A percentile compares a stretch with the other conserved stretches of the same genome.
Evolutionary conservation across 2,888 invertebrate genomes (phyloP).

Genomic region (Atrina japonica): DNA sequence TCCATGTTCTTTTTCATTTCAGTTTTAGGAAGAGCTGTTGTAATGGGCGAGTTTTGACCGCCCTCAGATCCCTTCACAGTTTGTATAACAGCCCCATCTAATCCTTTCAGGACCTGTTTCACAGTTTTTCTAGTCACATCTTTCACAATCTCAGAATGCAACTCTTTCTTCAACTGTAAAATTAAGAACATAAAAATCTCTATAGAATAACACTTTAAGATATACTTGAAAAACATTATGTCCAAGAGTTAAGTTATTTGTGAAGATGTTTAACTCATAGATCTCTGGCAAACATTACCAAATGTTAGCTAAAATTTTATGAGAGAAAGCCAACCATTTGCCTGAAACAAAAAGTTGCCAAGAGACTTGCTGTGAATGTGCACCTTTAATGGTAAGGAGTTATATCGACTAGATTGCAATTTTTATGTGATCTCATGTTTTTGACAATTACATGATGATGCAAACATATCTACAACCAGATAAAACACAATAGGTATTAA

Average conservation of each 20-base stretch:
- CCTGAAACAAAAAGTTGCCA: no score
- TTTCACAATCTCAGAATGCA: conserved; percentile 67
- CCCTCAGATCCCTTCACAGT: conserved; percentile 51
- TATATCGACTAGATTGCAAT: no score
- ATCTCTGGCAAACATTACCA: not conserved
- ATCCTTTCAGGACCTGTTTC: conserved; percentile 66
- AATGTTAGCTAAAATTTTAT: no score
- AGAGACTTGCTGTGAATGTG: no score
- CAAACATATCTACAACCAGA: no score
- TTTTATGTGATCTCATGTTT: no score
- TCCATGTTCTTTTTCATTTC: not conserved
- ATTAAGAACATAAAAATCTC: not conserved
- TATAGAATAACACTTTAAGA: not conserved
- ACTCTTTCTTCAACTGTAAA: conserved; percentile 69
- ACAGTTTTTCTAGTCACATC: conserved; percentile 72
- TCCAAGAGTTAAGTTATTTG: not conserved
- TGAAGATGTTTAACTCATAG: not conserved
- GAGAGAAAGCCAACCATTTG: no score
- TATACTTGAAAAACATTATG: not conserved
- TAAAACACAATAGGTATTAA: no score
- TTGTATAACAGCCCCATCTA: conserved; percentile 69
- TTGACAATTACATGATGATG: no score
- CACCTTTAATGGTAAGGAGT: no score
- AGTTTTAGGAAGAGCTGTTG: not conserved
- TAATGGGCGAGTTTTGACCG: conserved; percentile 14